phyloP scores from a whole-genome alignment of 2,113 vertebrate species.

The Platysternon megacephalum region DNA sequence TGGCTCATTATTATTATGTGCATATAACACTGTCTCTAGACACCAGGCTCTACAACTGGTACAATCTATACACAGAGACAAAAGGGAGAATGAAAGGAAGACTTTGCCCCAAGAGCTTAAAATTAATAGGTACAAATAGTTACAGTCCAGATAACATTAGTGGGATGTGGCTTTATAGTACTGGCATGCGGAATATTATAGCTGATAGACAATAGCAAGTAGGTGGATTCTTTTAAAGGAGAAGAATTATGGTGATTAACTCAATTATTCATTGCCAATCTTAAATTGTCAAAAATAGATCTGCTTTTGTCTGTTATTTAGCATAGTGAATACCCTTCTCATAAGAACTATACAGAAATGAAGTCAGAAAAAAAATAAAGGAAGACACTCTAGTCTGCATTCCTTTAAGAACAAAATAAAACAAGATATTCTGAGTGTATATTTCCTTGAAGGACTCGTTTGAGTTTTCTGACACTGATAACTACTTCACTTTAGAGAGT shows the following conservation, averaged over 20 bases:
- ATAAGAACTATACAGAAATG: background rate
- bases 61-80: background rate
- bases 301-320: background rate
- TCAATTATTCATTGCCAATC: background rate
- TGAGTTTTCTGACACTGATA: background rate
- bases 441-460: background rate
- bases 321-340: background rate
- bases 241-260: background rate
- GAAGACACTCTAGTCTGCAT: background rate
- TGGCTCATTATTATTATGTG: background rate
- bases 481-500: background rate
- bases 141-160: background rate
- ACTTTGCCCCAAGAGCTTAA: background rate
- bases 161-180: background rate
- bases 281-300: constrained; percentile 2
- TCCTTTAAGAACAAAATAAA: constrained; percentile 8
- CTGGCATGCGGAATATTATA: background rate
- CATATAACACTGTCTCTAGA: background rate
- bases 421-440: background rate
- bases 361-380: background rate
- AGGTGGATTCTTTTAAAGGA: background rate
- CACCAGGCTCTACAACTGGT: background rate
- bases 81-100: background rate
- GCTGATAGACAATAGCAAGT: background rate
- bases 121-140: background rate